A percentile compares a stretch with the other conserved stretches of the same genome.
phyloP scores from a whole-genome alignment of 2,888 invertebrate species.

The Marronus borbonicus region DNA sequence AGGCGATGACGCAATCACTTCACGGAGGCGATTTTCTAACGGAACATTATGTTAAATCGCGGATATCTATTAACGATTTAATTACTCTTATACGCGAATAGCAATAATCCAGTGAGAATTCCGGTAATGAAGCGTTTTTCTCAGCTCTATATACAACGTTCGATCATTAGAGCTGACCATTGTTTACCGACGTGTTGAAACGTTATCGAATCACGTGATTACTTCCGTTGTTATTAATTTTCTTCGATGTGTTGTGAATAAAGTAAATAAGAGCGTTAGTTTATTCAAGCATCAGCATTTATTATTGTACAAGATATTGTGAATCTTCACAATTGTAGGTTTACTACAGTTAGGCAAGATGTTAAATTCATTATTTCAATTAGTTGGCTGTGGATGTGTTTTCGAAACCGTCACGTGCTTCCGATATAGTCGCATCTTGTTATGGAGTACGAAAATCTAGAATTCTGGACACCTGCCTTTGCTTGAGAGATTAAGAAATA shows the following conservation, averaged over 20 bases:
- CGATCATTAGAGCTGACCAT: background rate
- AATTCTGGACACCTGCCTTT: no score
- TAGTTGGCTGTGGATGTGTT: no score
- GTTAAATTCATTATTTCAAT: no score
- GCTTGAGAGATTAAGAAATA: no score
- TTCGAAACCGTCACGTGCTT: no score
- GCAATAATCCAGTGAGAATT: constrained; percentile 28
- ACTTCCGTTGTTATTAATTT: constrained; percentile 20
- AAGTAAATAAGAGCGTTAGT: no score
- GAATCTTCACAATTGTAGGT: no score
- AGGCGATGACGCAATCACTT: constrained; percentile 25
- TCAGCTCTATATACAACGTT: constrained; percentile 14
- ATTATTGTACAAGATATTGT: no score
- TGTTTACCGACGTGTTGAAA: background rate
- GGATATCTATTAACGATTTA: constrained; percentile 42
- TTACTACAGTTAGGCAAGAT: no score
- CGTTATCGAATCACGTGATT: background rate
- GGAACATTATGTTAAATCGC: constrained; percentile 35
- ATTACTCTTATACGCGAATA: constrained; percentile 21
- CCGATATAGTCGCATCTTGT: no score
- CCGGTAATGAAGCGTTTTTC: constrained; percentile 20
- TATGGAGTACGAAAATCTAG: no score
- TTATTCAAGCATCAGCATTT: no score
- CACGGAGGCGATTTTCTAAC: constrained; percentile 37
- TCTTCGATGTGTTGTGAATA: background rate